A percentile compares a stretch with the other conserved stretches of the same genome.
These are phyloP conservation scores for Caracal caracal DNA, from an alignment of 2,113 vertebrate genomes.

Conservation along the genomic window DNA sequence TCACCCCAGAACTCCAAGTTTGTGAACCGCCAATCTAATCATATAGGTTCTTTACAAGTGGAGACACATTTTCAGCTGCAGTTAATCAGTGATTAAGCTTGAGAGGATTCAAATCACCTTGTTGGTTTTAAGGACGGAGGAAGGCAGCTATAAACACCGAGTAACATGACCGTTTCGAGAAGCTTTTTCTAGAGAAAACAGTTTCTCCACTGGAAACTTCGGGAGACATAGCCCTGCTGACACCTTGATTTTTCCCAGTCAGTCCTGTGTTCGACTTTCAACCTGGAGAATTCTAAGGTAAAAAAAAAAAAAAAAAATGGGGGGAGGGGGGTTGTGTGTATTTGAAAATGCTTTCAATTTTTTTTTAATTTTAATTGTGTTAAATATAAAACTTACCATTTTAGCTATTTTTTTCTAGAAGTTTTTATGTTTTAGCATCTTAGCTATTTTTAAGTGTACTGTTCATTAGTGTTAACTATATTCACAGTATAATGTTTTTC, in stretches of 20 bases:
- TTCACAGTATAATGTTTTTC: not conserved
- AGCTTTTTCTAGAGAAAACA: not conserved
- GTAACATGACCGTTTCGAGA: fast-evolving
- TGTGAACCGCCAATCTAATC: not conserved
- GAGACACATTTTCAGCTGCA: not conserved
- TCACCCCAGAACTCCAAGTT: not conserved
- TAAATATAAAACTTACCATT: not conserved
- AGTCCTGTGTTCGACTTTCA: not conserved
- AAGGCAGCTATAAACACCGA: not conserved
- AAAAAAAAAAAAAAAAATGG: not conserved
- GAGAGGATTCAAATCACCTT: not conserved
- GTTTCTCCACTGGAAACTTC: not conserved
- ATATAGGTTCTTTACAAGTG: not conserved
- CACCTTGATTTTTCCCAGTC: not conserved
- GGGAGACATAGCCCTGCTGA: not conserved
- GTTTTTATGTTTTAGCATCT: too few species aligned
- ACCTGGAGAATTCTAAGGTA: not conserved
- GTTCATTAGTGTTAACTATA: not conserved
- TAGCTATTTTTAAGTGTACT: not conserved
- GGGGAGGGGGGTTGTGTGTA: not conserved
- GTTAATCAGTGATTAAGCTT: not conserved
- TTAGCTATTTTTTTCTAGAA: not conserved
- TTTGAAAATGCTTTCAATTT: not conserved
- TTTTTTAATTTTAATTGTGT: not conserved
- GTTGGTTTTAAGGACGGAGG: not conserved